Base-by-base conservation (phyloP, 2,113 vertebrate genomes). In the Cairina moschata region DNA sequence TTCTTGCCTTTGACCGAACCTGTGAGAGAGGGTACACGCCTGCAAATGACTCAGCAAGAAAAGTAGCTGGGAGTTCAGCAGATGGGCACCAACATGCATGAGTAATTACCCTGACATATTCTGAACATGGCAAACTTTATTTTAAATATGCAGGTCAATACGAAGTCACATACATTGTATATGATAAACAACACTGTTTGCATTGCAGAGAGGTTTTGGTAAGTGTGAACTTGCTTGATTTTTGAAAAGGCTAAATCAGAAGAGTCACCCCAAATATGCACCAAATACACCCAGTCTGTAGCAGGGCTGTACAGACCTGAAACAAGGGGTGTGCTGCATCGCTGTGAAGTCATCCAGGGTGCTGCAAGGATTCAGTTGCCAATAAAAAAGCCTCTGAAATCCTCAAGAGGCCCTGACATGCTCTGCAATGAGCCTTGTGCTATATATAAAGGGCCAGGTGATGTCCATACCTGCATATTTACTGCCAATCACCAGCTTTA, bases 111-210 rank as follows among this genome's bases (percentile, higher is more conserved):
- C 36, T 40, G 22, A 50, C 28, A 21, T 28, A 50, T 15, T 13
- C 13, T 40, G 36, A 59, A 69, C 28, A 34, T 8, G 11, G 25
- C 44, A 80, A 71, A 80, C 32, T 23, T 59, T 26, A 32, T 9
- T 46, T n/a, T n/a, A 52, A 76, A 18, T 26, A 21, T 71, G 50
- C 29, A 28, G 42, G 29, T 63, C 68, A 63, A 9, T 36, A 17
- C 21, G 32, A 46, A 73, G 44, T 59, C 38, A 23, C 13, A 4
- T 29, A 40, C 1, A 1, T n/a, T 0, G 0, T 11, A 3, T 72
- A 66, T 4, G 20, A 83, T 38, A 34, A 59, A 44, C 52, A 77
- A 12, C 8, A 2, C 4, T 36, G 21, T 20, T 78, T 55, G 54
- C 34, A 42, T 32, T 42, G 38, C 46, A 42, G 46, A 73, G 38